Evolutionary conservation across 2,888 invertebrate genomes (phyloP), one percentile per base, ranked within the genome.

Genomic region (Agrochola lota): DNA sequence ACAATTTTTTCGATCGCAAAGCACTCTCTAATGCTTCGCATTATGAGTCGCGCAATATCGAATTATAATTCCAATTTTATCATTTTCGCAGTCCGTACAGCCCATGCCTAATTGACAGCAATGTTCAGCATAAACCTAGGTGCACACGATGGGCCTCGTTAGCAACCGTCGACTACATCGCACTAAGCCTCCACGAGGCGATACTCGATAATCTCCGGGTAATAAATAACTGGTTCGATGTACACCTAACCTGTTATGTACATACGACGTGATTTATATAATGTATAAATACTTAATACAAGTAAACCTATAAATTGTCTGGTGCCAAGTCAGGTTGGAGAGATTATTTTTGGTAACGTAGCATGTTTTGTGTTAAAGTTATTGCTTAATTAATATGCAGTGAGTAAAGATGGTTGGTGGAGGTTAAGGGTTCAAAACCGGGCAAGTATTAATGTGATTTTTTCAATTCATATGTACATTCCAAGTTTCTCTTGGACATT

Each of bases 141-240:
- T 72, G 52, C 70, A 77, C 68, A 77, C 86, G 64, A 74, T 67
- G 60, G 12, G 74, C 43, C 83, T 88, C 88, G 88, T 87, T 85
- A 88, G 80, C 75, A 23, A 63, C 43, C 52, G 55, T 72, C 80
- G 76, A 64, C 59, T 75, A 76, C 60, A 77, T 63, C 60, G 72
- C 55, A 70, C 74, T 85, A 74, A 86, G 76, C 86, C 67, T 64
- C 63, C 62, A 57, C 64, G 52, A 52, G 55, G 8, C 77, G 71
- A 79, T 84, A 71, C 74, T 72, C 74, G 85, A 77, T 87, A 81
- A 85, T 84, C 84, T 74, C 40, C 26, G 60, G 62, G 82, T 40
- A 73, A 82, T 84, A 84, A 84, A 84, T 84, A 82, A 84, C 82
- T 71, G 82, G 40, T 62, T 70, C 72, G 30, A 66, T 75, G 59